phyloP scores from a whole-genome alignment of 2,113 vertebrate genomes.

The Willisornis vidua region DNA sequence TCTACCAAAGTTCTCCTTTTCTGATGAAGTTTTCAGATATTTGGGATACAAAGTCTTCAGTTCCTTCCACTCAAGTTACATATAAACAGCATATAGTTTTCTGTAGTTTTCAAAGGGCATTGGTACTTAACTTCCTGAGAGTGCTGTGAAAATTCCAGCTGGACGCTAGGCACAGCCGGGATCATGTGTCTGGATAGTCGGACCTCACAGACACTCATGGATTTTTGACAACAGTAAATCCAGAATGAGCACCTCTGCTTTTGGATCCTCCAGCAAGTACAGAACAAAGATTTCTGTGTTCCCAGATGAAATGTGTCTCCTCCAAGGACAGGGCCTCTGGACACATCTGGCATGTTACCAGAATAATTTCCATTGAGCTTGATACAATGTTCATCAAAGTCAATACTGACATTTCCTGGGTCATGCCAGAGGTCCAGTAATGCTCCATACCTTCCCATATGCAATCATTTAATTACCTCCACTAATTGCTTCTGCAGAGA shows the following conservation, averaged over 20 bases:
- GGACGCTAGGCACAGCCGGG: neutral
- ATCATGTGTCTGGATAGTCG: neutral
- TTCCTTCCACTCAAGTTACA: neutral
- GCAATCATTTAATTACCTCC: constrained; percentile 44
- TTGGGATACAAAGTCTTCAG: neutral
- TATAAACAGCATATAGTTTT: neutral
- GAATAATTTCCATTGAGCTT: constrained; percentile 47
- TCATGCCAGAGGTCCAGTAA: constrained; percentile 39
- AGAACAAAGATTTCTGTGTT: constrained; percentile 10
- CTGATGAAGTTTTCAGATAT: neutral
- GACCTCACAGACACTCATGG: neutral
- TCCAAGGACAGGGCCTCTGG: constrained; percentile 34
- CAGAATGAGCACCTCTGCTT: neutral
- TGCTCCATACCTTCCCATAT: constrained; percentile 25
- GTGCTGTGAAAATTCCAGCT: neutral
- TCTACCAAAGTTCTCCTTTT: neutral
- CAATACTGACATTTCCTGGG: constrained; percentile 55
- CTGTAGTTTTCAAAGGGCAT: neutral
- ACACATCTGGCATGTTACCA: constrained; percentile 44
- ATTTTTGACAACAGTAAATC: neutral
- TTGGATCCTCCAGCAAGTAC: neutral
- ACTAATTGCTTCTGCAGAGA: constrained; percentile 33
- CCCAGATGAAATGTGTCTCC: constrained; percentile 14
- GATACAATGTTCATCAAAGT: constrained; percentile 56
- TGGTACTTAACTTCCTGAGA: neutral